phyloP scores from a whole-genome alignment of 2,113 vertebrate genomes.

The Tinamus guttatus region DNA sequence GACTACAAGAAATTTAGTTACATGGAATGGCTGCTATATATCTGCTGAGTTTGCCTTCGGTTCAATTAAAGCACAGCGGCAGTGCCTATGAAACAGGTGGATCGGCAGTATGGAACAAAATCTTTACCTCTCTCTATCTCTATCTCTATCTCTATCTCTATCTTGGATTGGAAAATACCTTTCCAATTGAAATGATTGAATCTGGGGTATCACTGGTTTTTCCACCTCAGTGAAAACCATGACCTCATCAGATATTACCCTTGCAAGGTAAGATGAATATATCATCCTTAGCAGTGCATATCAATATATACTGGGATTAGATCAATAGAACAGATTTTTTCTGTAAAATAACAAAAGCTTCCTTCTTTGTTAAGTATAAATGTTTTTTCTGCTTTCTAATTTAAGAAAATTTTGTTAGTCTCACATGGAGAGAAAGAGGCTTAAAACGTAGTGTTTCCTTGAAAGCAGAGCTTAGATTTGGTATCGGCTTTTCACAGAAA shows the following conservation, averaged over 20 bases:
- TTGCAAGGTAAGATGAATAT: constrained; percentile 38
- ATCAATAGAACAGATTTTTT: not conserved
- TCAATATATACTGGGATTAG: not conserved
- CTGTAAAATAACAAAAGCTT: not conserved
- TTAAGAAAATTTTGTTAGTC: not conserved
- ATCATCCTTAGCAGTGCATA: constrained; percentile 26
- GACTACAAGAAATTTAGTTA: not conserved
- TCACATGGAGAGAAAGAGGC: not conserved
- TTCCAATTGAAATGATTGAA: not conserved
- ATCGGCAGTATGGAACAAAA: not conserved
- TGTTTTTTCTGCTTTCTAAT: not conserved
- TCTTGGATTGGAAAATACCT: not conserved
- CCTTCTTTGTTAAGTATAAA: not conserved
- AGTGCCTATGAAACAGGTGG: not conserved
- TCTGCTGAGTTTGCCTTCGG: not conserved
- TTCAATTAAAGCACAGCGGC: not conserved
- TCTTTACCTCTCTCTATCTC: no score
- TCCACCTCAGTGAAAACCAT: not conserved
- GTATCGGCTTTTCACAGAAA: not conserved
- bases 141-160: no score
- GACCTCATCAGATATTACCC: not conserved
- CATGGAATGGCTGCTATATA: not conserved
- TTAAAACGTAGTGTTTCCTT: not conserved
- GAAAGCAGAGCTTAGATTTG: not conserved
- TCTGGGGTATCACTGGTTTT: not conserved